Conservation (phyloP, 1,140 invertebrate species). For the Sycobia sp. region DNA sequence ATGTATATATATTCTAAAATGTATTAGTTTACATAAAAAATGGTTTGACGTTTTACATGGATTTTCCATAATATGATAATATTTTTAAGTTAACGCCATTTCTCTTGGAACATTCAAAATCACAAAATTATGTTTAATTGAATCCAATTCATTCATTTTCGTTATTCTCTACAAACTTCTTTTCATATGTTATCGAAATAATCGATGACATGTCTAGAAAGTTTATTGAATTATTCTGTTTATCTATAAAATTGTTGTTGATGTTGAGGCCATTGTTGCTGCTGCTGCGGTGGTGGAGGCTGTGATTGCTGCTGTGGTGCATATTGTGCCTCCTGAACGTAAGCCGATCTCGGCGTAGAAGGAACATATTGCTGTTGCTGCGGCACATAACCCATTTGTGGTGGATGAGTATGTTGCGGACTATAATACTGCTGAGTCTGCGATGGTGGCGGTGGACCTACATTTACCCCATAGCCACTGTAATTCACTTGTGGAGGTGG, state of each 20-base stretch:
- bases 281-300: constrained; percentile 54
- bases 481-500: constrained; percentile 57
- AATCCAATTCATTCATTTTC: too few relatives aligned
- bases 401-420: constrained; percentile 54
- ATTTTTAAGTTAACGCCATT: too few relatives aligned
- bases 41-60: too few relatives aligned
- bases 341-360: constrained; percentile 53
- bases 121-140: too few relatives aligned
- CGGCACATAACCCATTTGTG: constrained; percentile 55
- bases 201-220: too few relatives aligned
- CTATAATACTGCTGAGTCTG: constrained; percentile 65
- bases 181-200: too few relatives aligned
- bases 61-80: too few relatives aligned
- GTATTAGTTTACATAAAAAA: too few relatives aligned
- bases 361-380: constrained; percentile 54
- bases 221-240: too few relatives aligned
- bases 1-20: too few relatives aligned
- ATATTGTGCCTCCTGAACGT: constrained; percentile 57
- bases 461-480: constrained; percentile 49
- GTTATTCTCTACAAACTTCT: too few relatives aligned
- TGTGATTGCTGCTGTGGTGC: constrained; percentile 54
- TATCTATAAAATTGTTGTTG: constrained; percentile 68
- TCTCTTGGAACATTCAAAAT: too few relatives aligned
- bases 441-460: constrained; percentile 42
- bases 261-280: constrained; percentile 56